Evolutionary conservation across 2,797 vertebrate genomes (phyloP), one percentile per base, ranked within the genome.

Genomic region (Somateria mollissima): DNA sequence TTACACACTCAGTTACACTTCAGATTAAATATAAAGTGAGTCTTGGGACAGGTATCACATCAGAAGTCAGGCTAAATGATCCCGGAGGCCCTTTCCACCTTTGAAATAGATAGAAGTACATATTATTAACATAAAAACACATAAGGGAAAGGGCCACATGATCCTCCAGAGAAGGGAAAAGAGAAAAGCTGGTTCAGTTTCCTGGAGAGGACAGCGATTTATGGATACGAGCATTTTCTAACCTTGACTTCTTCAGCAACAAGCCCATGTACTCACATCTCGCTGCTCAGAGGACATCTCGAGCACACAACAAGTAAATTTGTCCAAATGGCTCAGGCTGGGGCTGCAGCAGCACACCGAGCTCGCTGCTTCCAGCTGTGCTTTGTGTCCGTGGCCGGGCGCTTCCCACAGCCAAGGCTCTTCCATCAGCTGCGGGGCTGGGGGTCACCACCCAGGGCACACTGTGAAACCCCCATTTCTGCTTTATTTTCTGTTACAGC

Each of bases 291-390:
- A 97, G 89, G 82, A 94, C 89, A 91, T 86, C 87, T 86, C 86
- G 73, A 90, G 87, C 67, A 1, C 84, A 75, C 56, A 89, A 75
- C 51, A 89, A 96, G 94, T 64, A 84, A 66, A 83, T 72, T 43
- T 62, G 66, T 96, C 95, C 92, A 76, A 34, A 66, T 57, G 0
- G 2, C 27, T 81, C 62, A 92, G 95, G 95, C 96, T 93, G 36
- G 39, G 2, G 89, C 77, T 1, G 0, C 0, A 0, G 72, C 47
- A 75, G 78, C 57, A 11, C 74, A 84, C 72, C 73, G 10, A 56
- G 87, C 32, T 53, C 76, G 58, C 89, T 8, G 53, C 69, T 97
- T 96, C 96, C 95, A 96, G 96, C 95, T 97, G 95, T 96, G 95
- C 41, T 54, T 43, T 73, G 65, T 34, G 60, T 64, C 94, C 65